Percentiles rank a stretch among this genome's conserved stretches.
phyloP scores from a whole-genome alignment of 2,113 vertebrate genomes.

The Elachura formosa region DNA sequence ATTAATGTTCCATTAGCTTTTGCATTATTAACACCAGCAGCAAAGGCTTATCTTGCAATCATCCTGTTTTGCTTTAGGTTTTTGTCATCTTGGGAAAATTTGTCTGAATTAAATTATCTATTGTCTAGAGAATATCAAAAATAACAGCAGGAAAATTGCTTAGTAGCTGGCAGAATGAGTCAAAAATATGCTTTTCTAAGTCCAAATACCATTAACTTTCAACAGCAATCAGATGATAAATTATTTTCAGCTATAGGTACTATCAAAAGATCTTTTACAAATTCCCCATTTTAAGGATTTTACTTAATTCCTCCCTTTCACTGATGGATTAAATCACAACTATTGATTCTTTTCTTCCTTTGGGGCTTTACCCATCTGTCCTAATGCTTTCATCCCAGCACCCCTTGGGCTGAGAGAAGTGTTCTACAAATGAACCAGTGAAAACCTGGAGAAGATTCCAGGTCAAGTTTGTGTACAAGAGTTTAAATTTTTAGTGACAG shows the following conservation, averaged over 20 bases:
- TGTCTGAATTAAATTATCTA: constrained; percentile 64
- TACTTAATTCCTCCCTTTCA: constrained; percentile 80
- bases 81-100: constrained; percentile 39
- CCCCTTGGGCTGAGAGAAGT: constrained; percentile 77
- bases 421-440: constrained; percentile 82
- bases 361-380: constrained; percentile 81
- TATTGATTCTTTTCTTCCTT: constrained; percentile 79
- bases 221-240: constrained; percentile 39
- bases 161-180: neutral
- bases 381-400: constrained; percentile 76
- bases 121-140: constrained; percentile 48
- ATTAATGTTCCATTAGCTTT: constrained; percentile 58
- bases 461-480: constrained; percentile 99
- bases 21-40: constrained; percentile 19
- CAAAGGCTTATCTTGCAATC: constrained; percentile 30
- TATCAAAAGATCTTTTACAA: constrained; percentile 73
- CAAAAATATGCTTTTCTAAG: constrained; percentile 33
- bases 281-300: constrained; percentile 75
- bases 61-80: constrained; percentile 36
- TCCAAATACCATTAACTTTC: constrained; percentile 15
- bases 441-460: constrained; percentile 83
- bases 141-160: constrained; percentile 43
- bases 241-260: constrained; percentile 55
- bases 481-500: constrained; percentile 94
- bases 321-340: constrained; percentile 80